Percentiles rank a stretch among this genome's conserved stretches.
Conservation (phyloP, 2,888 invertebrate species). For the Terebella lapidaria region DNA sequence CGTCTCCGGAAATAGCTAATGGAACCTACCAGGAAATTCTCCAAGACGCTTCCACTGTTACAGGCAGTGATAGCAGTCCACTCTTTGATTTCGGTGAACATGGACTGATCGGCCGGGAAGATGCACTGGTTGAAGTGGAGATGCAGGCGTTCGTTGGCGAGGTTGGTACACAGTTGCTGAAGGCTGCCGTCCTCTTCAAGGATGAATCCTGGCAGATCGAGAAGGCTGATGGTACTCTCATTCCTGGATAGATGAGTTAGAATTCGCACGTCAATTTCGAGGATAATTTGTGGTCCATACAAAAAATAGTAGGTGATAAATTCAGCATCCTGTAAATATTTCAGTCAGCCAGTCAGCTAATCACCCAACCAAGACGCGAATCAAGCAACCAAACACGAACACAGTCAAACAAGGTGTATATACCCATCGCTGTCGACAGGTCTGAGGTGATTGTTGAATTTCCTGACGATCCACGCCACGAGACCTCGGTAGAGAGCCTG, state of each 20-base stretch:
- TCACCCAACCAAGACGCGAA: no score
- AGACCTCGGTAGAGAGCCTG: conserved; percentile 42
- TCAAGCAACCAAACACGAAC: no score
- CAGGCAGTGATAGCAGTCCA: conserved; percentile 33
- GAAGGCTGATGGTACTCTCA: conserved; percentile 31
- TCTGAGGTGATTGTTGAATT: conserved; percentile 35
- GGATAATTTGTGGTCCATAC: no score
- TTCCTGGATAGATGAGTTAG: not conserved
- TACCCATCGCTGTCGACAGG: not conserved
- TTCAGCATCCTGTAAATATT: no score
- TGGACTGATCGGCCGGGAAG: conserved; percentile 33
- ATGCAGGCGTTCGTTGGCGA: conserved; percentile 42
- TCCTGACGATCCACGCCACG: conserved; percentile 45
- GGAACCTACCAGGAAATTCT: conserved; percentile 33
- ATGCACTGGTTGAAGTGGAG: conserved; percentile 40
- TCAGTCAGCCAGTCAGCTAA: no score
- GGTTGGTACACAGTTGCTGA: conserved; percentile 44
- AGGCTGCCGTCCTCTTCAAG: conserved; percentile 38
- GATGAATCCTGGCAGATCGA: conserved; percentile 49
- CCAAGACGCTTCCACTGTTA: conserved; percentile 33
- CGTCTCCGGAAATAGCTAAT: no score
- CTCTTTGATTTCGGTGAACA: conserved; percentile 33
- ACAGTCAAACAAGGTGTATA: no score
- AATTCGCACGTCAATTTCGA: no score
- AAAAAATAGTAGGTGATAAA: no score